Evolutionary conservation across 2,797 vertebrate genomes (phyloP), one percentile per base, ranked within the genome.

Genomic region (Trachops cirrhosus): DNA sequence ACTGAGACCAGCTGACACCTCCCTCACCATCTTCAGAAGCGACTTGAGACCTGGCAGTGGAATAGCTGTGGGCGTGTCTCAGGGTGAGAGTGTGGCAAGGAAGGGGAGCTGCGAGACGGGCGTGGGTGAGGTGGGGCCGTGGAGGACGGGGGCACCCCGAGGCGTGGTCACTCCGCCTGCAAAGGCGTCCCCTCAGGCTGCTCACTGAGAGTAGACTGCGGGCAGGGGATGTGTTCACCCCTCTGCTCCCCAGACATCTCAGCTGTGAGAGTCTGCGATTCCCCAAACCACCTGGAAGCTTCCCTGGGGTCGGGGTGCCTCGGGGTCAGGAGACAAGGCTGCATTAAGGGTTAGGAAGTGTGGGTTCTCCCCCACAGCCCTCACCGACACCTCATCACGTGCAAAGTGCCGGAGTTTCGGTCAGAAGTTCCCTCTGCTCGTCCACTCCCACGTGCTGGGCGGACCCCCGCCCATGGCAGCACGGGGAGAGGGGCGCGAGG

Each of bases 391-490:
- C 22, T 46, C 24, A 1, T 0, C 1, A 6, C 11, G 5, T 6
- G 32, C 74, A 22, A 16, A 9, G 46, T 21, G 29, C 11, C 5
- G 52, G n/a, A 6, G 3, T 2, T 3, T 12, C 14, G 2, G 41
- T 48, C 21, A 29, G 41, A 62, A 15, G 32, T 22, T 67, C 32
- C 32, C 5, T 88, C 9, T 2, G 41, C 86, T 29, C 11, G 9
- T 26, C 41, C 9, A 21, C 16, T 4, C 0, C 6, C 4, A 14
- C 1, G 1, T 7, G 26, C 50, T 6, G 15, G 57, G 4, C 0
- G 29, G 84, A 59, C 75, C 12, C 48, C 0, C 1, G 70, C 22
- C 48, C 21, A 1, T 34, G 39, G 62, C 50, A 6, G 9, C 11
- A 26, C 5, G 1, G 44, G 34, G 54, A 9, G 8, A 9, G 14